Percentiles rank a stretch among this genome's conserved stretches.
Conservation (phyloP, 2,113 vertebrate species). For the Elanus axillaris region DNA sequence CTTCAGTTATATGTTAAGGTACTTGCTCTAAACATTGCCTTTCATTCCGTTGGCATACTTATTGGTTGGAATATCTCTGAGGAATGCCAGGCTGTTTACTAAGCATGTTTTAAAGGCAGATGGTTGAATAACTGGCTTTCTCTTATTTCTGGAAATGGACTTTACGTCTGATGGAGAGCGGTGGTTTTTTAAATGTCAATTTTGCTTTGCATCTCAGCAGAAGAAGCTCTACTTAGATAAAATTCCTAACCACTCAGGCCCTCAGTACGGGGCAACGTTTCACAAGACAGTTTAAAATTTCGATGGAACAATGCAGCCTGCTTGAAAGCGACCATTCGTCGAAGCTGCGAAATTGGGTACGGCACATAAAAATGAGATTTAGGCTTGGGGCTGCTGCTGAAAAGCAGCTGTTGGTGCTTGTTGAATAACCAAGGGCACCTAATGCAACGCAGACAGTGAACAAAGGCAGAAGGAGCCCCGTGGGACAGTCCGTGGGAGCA, state of each 20-base stretch:
- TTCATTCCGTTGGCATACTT: neutral
- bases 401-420: neutral
- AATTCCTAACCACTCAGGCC: neutral
- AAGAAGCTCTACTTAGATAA: neutral
- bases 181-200: neutral
- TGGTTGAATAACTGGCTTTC: neutral
- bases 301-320: neutral
- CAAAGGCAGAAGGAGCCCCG: neutral
- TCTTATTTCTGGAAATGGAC: neutral
- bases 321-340: neutral
- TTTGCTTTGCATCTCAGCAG: neutral
- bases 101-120: conserved; percentile 11
- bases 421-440: neutral
- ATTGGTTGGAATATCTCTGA: neutral
- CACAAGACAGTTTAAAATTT: neutral
- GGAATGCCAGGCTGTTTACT: neutral
- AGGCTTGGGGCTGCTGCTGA: neutral
- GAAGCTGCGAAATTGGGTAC: neutral
- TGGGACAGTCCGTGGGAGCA: conserved; percentile 11
- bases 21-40: conserved; percentile 28
- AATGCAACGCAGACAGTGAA: neutral
- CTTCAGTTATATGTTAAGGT: neutral
- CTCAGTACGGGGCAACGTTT: neutral
- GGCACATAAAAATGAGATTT: neutral
- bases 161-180: neutral